These are phyloP conservation scores for Ctenodactylus gundi DNA, from an alignment of 2,113 vertebrate species.

Conservation along the genomic window DNA sequence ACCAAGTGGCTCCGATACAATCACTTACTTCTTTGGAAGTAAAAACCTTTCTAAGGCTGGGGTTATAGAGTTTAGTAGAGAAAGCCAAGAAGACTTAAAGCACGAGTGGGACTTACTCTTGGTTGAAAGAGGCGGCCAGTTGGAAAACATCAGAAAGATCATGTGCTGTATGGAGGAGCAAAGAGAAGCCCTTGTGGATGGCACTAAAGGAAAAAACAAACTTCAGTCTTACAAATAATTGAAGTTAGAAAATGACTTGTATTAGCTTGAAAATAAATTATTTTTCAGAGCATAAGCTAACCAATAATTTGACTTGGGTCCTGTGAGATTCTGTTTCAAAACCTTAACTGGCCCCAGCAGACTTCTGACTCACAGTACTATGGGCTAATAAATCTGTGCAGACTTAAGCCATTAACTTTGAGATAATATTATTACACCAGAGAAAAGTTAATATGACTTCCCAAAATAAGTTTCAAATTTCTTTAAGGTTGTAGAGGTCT, in stretches of 20 bases:
- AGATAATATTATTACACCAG: background rate
- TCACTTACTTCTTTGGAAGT: background rate
- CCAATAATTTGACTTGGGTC: background rate
- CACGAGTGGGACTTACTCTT: background rate
- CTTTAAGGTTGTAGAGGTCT: background rate
- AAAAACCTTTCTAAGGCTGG: background rate
- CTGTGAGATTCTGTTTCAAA: background rate
- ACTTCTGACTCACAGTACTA: background rate
- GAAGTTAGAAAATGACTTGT: background rate
- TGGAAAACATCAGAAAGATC: background rate
- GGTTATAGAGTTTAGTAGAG: background rate
- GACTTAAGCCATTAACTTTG: background rate
- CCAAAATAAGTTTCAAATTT: background rate
- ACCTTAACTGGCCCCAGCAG: background rate
- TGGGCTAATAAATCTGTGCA: background rate
- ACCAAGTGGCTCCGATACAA: background rate
- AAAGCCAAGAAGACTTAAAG: background rate
- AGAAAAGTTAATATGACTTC: background rate
- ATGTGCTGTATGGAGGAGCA: accelerated
- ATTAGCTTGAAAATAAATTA: background rate
- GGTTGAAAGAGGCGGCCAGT: background rate
- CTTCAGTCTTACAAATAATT: background rate
- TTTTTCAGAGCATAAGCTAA: background rate
- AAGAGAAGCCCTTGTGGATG: accelerated
- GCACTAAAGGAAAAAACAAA: background rate